phyloP scores from a whole-genome alignment of 2,797 vertebrate species.

The Pseudotriccus pelzelni region DNA sequence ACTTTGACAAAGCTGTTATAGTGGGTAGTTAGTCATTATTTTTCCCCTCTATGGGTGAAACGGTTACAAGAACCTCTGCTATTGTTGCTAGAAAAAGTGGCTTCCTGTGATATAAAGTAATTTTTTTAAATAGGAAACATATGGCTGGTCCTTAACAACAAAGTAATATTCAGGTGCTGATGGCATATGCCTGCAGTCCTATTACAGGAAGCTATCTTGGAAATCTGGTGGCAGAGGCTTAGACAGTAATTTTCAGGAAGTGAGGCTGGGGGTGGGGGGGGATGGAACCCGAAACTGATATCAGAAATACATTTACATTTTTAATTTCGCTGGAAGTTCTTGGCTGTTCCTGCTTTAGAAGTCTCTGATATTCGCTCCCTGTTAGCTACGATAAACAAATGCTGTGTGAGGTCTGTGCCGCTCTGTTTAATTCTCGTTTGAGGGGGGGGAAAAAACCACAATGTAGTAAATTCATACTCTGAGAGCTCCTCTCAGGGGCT shows the following conservation, averaged over 20 bases:
- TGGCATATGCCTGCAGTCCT: conserved; percentile 51
- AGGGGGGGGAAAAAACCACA: neutral
- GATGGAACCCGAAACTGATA: neutral
- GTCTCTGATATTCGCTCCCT: neutral
- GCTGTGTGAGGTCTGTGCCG: neutral
- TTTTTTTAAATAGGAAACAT: conserved; percentile 77
- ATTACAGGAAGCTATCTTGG: conserved; percentile 57
- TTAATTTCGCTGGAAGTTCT: neutral
- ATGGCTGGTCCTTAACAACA: conserved; percentile 61
- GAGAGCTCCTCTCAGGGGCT: neutral
- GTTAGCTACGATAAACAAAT: neutral
- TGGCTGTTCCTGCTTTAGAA: neutral
- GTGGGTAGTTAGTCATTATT: neutral
- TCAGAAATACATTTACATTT: neutral
- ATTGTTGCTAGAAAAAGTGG: conserved; percentile 62
- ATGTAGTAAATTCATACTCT: neutral
- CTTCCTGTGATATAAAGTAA: conserved; percentile 75
- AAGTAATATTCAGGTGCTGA: conserved; percentile 69
- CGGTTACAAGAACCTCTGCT: conserved; percentile 37
- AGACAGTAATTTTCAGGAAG: conserved; percentile 23
- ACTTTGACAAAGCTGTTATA: neutral
- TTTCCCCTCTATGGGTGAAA: conserved; percentile 33
- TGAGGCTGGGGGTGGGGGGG: neutral
- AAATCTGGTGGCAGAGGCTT: conserved; percentile 55
- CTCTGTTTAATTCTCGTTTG: neutral